A percentile compares a stretch with the other conserved stretches of the same genome.
These are phyloP conservation scores for Hydrocynus forskahlii DNA, from an alignment of 2,797 vertebrate species.

Conservation along the genomic window DNA sequence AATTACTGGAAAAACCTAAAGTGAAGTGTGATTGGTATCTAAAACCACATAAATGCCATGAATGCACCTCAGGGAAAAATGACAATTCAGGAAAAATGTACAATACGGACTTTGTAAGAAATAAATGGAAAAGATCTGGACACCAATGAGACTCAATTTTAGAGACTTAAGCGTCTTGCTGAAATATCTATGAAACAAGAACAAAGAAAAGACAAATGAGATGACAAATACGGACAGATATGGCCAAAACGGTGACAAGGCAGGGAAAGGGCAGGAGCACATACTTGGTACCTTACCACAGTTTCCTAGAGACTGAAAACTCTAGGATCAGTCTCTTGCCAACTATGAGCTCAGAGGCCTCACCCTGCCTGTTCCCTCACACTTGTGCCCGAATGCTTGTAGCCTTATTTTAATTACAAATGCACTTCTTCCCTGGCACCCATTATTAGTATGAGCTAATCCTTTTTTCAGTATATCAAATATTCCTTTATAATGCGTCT, in stretches of 20 bases:
- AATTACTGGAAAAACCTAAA: too few relatives aligned
- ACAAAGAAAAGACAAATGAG: conserved; percentile 5
- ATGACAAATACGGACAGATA: not conserved
- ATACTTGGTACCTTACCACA: conserved; percentile 26
- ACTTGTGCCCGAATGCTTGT: conserved; percentile 36
- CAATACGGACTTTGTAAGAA: not conserved
- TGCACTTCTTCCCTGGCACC: not conserved
- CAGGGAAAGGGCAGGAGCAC: conserved; percentile 35
- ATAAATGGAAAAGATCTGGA: not conserved
- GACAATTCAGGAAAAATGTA: too few relatives aligned
- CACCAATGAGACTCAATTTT: too few relatives aligned
- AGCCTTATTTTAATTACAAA: not conserved
- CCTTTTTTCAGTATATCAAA: not conserved
- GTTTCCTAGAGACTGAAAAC: conserved; percentile 44
- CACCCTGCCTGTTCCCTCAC: conserved; percentile 23
- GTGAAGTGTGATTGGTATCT: too few relatives aligned
- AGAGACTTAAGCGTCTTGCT: not conserved
- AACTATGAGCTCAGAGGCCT: conserved; percentile 54
- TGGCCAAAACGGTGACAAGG: conserved; percentile 14
- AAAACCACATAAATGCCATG: too few relatives aligned
- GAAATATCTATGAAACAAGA: not conserved
- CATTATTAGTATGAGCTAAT: not conserved
- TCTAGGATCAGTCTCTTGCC: conserved; percentile 30
- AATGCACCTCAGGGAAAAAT: too few relatives aligned
- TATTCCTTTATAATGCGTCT: not conserved